Conservation (phyloP, 2,113 vertebrate species). For the Etheostoma cragini region DNA sequence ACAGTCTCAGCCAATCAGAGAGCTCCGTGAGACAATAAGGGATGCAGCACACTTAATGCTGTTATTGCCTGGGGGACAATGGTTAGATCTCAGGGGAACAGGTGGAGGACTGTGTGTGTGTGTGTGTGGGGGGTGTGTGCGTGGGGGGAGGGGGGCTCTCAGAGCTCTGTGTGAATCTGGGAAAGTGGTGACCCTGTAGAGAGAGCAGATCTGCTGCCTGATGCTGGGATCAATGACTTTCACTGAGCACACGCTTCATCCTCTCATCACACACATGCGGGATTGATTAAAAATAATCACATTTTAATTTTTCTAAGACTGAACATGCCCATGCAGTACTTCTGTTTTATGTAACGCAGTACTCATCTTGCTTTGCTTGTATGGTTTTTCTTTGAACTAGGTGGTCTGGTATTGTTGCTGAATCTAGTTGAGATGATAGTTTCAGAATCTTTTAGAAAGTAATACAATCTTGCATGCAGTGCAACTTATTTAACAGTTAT, state of each 20-base stretch:
- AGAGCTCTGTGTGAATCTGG: slow-evolving; percentile 77
- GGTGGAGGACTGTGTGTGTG: slow-evolving; percentile 62
- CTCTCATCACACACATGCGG: slow-evolving; percentile 11
- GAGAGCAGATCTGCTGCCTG: slow-evolving; percentile 64
- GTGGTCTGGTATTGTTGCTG: neutral
- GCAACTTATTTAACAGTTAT: slow-evolving; percentile 3
- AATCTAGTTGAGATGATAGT: neutral
- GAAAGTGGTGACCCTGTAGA: slow-evolving; percentile 80
- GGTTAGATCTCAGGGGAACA: slow-evolving; percentile 75
- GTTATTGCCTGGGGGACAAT: slow-evolving; percentile 73
- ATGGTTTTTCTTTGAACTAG: neutral
- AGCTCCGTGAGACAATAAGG: slow-evolving; percentile 57
- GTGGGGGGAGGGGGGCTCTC: slow-evolving; percentile 35
- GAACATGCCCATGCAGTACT: neutral
- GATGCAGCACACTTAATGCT: slow-evolving; percentile 56
- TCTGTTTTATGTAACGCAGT: neutral
- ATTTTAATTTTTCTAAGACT: neutral
- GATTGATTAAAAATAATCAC: no score
- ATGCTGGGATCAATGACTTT: slow-evolving; percentile 67
- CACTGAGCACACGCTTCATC: slow-evolving; percentile 57
- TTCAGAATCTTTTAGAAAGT: neutral
- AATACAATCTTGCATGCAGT: neutral
- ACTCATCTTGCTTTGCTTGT: neutral
- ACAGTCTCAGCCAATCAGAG: slow-evolving; percentile 82
- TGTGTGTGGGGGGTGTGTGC: slow-evolving; percentile 38